A percentile compares a stretch with the other conserved stretches of the same genome.
Conservation (phyloP, 2,113 vertebrate species). For the Sinocyclocheilus anshuiensis region DNA sequence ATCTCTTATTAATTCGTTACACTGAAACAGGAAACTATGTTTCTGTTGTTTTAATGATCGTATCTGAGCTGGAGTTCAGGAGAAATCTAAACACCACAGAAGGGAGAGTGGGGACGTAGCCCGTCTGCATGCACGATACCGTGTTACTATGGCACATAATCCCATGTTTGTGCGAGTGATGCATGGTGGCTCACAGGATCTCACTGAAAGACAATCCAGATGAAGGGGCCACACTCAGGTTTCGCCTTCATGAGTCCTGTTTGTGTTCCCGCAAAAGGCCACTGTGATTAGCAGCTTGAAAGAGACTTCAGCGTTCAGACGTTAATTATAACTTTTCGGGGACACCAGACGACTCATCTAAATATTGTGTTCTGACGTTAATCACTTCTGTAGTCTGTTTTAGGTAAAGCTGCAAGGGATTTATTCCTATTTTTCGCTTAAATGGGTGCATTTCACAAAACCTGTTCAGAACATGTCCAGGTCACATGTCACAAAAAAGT, state of each 20-base stretch:
- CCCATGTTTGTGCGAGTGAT: slow-evolving; percentile 41
- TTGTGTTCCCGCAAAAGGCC: slow-evolving; percentile 41
- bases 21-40: slow-evolving; percentile 22
- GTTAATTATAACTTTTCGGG: slow-evolving; percentile 30
- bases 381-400: not conserved
- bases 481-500: not conserved
- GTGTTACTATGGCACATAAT: slow-evolving; percentile 68
- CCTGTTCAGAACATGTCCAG: not conserved
- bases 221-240: slow-evolving; percentile 34
- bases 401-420: not conserved
- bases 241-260: slow-evolving; percentile 47
- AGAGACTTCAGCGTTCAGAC: slow-evolving; percentile 26
- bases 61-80: slow-evolving; percentile 11
- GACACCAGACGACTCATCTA: not conserved
- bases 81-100: slow-evolving; percentile 10
- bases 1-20: slow-evolving; percentile 13
- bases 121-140: slow-evolving; percentile 18
- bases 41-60: slow-evolving; percentile 30
- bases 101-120: not conserved
- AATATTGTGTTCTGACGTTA: slow-evolving; percentile 8
- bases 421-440: not conserved
- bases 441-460: not conserved
- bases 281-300: slow-evolving; percentile 45
- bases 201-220: slow-evolving; percentile 53
- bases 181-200: slow-evolving; percentile 23